Conservation (phyloP, 2,888 invertebrate species). For the Amphipyra berbera region DNA sequence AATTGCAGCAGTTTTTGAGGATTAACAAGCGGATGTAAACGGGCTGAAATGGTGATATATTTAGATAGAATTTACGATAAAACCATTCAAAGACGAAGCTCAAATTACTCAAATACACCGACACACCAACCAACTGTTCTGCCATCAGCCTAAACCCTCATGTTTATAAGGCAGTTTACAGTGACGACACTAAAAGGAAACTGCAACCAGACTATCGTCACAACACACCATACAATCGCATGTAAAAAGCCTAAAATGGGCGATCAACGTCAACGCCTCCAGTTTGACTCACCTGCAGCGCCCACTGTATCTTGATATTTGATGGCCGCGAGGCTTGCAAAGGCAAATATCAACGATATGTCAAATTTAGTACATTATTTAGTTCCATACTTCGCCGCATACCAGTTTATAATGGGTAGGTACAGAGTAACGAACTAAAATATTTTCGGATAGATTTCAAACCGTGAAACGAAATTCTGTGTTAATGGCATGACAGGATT, state of each 20-base stretch:
- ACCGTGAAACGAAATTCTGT: slow-evolving; percentile 23
- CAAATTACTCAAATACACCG: too few species aligned
- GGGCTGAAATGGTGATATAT: too few species aligned
- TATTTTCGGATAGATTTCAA: neutral
- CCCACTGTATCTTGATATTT: neutral
- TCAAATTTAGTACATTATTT: slow-evolving; percentile 14
- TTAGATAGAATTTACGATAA: too few species aligned
- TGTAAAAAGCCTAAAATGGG: slow-evolving; percentile 20
- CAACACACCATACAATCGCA: slow-evolving; percentile 1
- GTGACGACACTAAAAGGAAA: neutral
- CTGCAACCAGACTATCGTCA: slow-evolving; percentile 20
- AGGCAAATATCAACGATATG: neutral
- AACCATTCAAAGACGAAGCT: too few species aligned
- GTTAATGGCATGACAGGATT: slow-evolving; percentile 39
- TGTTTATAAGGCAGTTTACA: too few species aligned
- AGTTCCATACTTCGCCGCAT: slow-evolving; percentile 8
- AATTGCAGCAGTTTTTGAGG: too few species aligned
- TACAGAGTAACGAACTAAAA: neutral
- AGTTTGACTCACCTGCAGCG: slow-evolving; percentile 22
- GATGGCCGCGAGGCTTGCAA: neutral
- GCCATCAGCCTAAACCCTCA: neutral
- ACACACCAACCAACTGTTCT: too few species aligned
- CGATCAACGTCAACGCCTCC: slow-evolving; percentile 35
- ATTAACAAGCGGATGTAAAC: too few species aligned
- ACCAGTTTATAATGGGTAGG: slow-evolving; percentile 2